Conservation (phyloP, 2,797 vertebrate species). For the Oreochromis mossambicus region DNA sequence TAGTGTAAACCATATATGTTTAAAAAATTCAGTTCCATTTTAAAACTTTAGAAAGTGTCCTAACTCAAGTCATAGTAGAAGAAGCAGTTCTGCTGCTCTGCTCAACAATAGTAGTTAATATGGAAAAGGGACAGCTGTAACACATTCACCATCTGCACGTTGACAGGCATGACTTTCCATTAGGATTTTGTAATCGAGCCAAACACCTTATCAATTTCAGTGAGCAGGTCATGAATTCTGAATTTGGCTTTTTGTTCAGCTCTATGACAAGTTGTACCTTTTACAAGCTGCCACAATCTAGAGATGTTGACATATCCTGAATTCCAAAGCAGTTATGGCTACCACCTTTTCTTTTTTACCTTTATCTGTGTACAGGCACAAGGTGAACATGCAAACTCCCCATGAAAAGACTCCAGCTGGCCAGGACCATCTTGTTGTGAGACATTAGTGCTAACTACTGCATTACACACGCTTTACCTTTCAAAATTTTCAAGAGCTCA, state of each 20-base stretch:
- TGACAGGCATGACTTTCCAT: conserved; percentile 54
- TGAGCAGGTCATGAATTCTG: conserved; percentile 43
- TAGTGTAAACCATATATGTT: background rate
- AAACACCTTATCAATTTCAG: conserved; percentile 50
- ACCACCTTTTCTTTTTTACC: background rate
- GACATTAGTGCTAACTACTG: background rate
- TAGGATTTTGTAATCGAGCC: conserved; percentile 43
- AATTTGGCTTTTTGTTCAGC: conserved; percentile 34
- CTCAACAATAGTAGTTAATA: conserved; percentile 25
- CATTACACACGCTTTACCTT: background rate
- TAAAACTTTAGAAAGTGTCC: background rate
- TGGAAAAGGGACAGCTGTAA: conserved; percentile 41
- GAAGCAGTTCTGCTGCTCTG: background rate
- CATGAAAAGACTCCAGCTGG: background rate
- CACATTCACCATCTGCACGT: conserved; percentile 36
- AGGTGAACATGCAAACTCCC: background rate
- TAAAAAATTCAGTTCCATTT: background rate
- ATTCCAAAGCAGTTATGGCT: conserved; percentile 10
- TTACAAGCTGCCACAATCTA: conserved; percentile 32
- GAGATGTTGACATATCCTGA: conserved; percentile 26
- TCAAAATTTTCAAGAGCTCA: background rate
- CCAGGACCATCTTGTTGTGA: background rate
- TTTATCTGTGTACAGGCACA: background rate
- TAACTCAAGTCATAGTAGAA: background rate
- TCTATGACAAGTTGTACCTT: conserved; percentile 35